These are phyloP conservation scores for Cosmorhoe ocellata DNA, from an alignment of 2,888 invertebrate species.

Conservation along the genomic window DNA sequence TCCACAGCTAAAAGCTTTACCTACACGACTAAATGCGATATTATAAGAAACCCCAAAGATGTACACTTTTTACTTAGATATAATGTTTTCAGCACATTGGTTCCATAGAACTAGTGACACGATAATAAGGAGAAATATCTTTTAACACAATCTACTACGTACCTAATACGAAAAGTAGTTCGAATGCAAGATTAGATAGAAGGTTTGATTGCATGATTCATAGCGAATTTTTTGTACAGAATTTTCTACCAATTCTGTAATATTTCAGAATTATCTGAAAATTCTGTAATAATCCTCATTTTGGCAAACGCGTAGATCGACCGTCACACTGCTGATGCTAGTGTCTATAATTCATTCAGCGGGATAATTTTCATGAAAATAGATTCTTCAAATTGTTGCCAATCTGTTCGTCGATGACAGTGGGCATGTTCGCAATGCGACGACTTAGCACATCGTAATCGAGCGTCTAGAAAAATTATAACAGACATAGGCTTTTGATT, in stretches of 20 bases:
- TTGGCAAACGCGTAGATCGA: slow-evolving; percentile 53
- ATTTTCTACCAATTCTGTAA: slow-evolving; percentile 32
- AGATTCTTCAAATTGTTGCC: slow-evolving; percentile 49
- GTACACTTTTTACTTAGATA: slow-evolving; percentile 23
- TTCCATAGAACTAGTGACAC: no score
- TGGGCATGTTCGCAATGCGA: slow-evolving; percentile 26
- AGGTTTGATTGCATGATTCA: slow-evolving; percentile 49
- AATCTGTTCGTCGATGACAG: slow-evolving; percentile 42
- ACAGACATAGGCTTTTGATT: slow-evolving; percentile 3
- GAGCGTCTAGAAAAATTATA: slow-evolving; percentile 16
- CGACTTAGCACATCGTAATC: slow-evolving; percentile 39
- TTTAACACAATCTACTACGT: no score
- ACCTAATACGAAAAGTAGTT: slow-evolving; percentile 46
- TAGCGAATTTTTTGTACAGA: slow-evolving; percentile 41
- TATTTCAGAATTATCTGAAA: slow-evolving; percentile 34
- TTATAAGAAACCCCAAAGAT: slow-evolving; percentile 20
- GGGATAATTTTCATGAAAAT: slow-evolving; percentile 57
- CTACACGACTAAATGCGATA: neutral
- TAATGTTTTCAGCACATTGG: no score
- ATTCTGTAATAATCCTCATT: slow-evolving; percentile 52
- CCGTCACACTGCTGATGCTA: slow-evolving; percentile 40
- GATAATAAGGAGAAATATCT: no score
- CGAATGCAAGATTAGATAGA: slow-evolving; percentile 52
- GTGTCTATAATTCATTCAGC: slow-evolving; percentile 51
- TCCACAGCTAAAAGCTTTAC: neutral